Evolutionary conservation across 2,113 vertebrate genomes (phyloP), one percentile per base, ranked within the genome.

Genomic region (Odontophorus gujanensis): DNA sequence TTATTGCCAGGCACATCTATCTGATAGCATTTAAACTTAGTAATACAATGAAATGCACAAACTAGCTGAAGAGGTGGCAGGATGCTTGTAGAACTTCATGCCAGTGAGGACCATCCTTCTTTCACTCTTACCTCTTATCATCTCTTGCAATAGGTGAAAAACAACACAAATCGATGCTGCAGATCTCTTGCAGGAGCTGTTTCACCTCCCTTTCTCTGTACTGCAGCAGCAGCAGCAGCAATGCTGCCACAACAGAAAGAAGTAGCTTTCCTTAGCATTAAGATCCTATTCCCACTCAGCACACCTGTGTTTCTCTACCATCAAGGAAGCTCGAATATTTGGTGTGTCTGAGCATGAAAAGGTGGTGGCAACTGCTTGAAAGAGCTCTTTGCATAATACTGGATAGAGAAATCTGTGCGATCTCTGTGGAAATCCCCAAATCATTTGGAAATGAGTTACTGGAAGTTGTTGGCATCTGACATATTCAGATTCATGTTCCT

Each of bases 1-100:
- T 97, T 95, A 95, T 78, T 83, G 85, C 95, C 92, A 91, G 90
- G 63, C 69, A 62, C 40, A 93, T 90, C 73, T 81, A 73, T 92
- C 88, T 76, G 28, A 20, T 94, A 90, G 72, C 85, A 72, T 93
- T 96, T 93, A 68, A 86, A 87, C 78, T 85, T 89, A 85, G 71
- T 43, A 53, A 53, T 77, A 59, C 68, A 78, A 20, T 8, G 26
- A 96, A 94, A 92, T 89, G 80, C 91, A 65, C 58, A 82, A 92
- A 83, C 78, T 90, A 89, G 85, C 89, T 90, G 81, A 75, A 93
- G 50, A 0, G 0, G 26, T 51, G 68, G 57, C 45, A 92, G 65
- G 74, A 59, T 67, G 79, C 80, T 92, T 85, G 51, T 88, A 92
- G 87, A 96, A 90, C 81, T 74, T 95, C 68, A 43, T 91, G 68